A percentile compares a stretch with the other conserved stretches of the same genome.
Conservation (phyloP, 2,888 invertebrate species). For the Didymodactylos carnosus region DNA sequence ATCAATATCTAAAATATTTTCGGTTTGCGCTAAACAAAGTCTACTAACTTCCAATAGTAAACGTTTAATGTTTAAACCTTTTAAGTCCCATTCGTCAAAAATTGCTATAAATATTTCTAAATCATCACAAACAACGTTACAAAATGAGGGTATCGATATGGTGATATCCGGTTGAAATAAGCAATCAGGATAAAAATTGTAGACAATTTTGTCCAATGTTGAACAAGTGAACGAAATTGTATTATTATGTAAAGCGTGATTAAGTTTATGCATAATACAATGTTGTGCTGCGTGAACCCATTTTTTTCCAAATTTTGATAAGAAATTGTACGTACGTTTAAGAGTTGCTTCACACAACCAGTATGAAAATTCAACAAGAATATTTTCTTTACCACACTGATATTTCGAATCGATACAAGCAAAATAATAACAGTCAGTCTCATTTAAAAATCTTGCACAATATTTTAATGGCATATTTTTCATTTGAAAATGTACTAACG, state of each 20-base stretch:
- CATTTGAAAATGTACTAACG: too few relatives aligned
- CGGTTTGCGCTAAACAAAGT: background rate
- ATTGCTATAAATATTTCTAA: background rate
- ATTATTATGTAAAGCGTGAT: background rate
- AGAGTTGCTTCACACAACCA: background rate
- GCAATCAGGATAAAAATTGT: background rate
- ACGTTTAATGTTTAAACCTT: background rate
- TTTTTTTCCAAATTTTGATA: background rate
- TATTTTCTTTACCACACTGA: background rate
- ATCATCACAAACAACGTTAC: background rate
- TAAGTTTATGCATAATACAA: background rate
- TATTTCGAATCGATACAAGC: background rate
- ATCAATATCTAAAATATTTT: background rate
- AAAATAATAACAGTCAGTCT: background rate
- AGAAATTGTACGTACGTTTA: background rate
- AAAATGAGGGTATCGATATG: background rate
- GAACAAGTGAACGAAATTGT: background rate
- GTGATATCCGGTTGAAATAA: background rate
- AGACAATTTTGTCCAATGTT: background rate
- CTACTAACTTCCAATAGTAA: background rate
- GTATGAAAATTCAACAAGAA: background rate
- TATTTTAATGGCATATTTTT: too few relatives aligned
- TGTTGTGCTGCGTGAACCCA: background rate
- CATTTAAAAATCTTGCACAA: background rate
- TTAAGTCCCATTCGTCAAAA: background rate